These are phyloP conservation scores for Larimichthys crocea DNA, from an alignment of 2,113 vertebrate genomes.

Conservation along the genomic window DNA sequence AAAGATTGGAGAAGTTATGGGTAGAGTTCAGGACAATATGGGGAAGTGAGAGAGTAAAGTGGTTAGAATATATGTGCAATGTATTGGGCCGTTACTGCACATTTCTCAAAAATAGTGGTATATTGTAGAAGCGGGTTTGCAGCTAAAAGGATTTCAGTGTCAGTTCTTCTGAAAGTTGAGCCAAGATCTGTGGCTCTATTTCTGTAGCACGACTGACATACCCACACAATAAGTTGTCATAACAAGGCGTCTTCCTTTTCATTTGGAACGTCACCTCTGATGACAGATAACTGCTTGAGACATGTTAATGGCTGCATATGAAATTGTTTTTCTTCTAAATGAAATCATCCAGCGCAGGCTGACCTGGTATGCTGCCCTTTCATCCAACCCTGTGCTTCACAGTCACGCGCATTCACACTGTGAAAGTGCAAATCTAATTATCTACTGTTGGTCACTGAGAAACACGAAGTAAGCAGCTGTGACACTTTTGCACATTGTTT, in stretches of 20 bases:
- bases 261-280: neutral
- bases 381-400: neutral
- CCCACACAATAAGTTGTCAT: neutral
- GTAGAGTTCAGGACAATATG: constrained; percentile 6
- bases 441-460: neutral
- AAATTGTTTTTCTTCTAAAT: neutral
- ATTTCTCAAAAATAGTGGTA: neutral
- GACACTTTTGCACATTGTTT: neutral
- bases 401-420: neutral
- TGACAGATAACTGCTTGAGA: neutral
- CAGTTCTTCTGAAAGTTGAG: neutral
- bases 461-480: constrained; percentile 21
- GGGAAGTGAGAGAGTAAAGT: constrained; percentile 3
- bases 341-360: neutral
- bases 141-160: neutral
- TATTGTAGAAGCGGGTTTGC: neutral
- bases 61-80: neutral
- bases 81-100: neutral
- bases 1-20: constrained; percentile 43
- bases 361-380: neutral
- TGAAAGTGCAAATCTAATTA: constrained; percentile 4
- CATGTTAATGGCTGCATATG: neutral
- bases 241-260: neutral
- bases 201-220: neutral
- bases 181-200: neutral